These are phyloP conservation scores for Lycaon pictus DNA, from an alignment of 2,113 vertebrate genomes.

Conservation along the genomic window DNA sequence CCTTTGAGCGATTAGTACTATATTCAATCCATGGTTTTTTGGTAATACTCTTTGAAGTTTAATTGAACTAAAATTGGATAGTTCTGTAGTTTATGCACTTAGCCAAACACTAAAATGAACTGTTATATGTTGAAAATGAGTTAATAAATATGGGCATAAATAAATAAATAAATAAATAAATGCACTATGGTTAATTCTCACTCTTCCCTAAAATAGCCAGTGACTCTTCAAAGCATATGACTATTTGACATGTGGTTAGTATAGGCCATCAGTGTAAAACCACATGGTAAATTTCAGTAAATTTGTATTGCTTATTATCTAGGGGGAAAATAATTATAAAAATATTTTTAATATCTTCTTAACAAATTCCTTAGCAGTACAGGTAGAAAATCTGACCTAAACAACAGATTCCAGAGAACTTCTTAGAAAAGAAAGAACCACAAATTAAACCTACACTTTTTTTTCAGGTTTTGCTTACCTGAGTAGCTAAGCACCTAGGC, in stretches of 20 bases:
- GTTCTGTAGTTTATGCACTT: not conserved
- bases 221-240: not conserved
- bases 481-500: not conserved
- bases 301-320: not conserved
- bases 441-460: not conserved
- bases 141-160: not conserved
- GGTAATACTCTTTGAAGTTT: not conserved
- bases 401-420: not conserved
- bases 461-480: slow-evolving; percentile 40
- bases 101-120: not conserved
- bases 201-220: not conserved
- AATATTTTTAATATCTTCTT: slow-evolving; percentile 24
- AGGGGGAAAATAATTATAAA: not conserved
- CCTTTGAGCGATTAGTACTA: not conserved
- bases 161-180: no score
- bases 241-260: not conserved
- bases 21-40: not conserved
- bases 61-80: slow-evolving; percentile 6
- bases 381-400: not conserved
- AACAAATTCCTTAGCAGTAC: not conserved
- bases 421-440: not conserved
- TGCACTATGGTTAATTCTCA: not conserved
- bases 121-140: not conserved
- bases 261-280: not conserved
- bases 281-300: not conserved